Evolutionary conservation across 2,888 invertebrate species (phyloP).

Genomic region (Eupithecia dodoneata): DNA sequence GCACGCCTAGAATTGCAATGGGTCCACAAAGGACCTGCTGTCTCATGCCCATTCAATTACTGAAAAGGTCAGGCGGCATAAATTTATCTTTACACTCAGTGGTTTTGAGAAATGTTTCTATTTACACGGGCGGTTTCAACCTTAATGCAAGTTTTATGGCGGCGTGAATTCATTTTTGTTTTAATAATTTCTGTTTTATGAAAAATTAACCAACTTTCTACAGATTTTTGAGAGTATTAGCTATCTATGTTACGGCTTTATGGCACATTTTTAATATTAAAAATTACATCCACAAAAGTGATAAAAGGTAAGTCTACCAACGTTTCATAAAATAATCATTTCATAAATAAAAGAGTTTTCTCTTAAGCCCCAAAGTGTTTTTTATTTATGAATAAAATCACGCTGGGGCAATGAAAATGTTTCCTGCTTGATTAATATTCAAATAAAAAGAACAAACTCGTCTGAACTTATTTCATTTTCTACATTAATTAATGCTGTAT

Average conservation of each 20-base stretch:
- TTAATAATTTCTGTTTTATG: background rate
- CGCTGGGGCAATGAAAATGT: conserved; percentile 22
- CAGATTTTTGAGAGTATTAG: background rate
- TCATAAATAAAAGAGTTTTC: conserved; percentile 2
- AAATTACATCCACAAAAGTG: background rate
- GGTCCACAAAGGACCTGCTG: conserved; percentile 65
- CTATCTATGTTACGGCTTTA: background rate
- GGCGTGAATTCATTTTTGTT: background rate
- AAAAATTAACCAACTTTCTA: background rate
- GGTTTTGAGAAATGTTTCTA: conserved; percentile 33
- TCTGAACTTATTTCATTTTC: conserved; percentile 27
- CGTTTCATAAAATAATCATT: conserved; percentile 7
- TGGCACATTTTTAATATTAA: no score
- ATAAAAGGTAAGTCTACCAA: background rate
- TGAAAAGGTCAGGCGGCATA: conserved; percentile 61
- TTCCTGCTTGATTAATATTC: conserved; percentile 36
- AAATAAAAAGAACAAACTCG: conserved; percentile 29
- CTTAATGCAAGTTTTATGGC: conserved; percentile 25
- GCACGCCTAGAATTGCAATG: conserved; percentile 64
- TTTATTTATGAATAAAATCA: conserved; percentile 28
- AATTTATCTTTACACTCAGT: conserved; percentile 43
- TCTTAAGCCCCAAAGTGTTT: conserved; percentile 16
- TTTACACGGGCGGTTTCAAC: conserved; percentile 32
- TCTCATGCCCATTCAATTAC: conserved; percentile 74
- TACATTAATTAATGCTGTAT: conserved; percentile 20